Evolutionary conservation across 2,113 vertebrate genomes (phyloP).

Genomic region (Glaucidium brasilianum): DNA sequence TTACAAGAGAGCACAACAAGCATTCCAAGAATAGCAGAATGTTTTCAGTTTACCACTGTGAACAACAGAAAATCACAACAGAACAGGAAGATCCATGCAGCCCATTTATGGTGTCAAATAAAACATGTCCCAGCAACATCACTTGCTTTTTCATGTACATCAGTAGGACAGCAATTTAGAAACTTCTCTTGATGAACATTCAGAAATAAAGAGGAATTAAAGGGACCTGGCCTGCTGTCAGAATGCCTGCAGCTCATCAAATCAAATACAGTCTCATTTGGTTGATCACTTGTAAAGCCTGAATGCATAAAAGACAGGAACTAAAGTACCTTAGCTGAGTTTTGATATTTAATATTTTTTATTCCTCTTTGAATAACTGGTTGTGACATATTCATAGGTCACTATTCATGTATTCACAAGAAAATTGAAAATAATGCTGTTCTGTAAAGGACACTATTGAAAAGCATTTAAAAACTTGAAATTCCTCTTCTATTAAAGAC

Average conservation of each 20-base stretch:
- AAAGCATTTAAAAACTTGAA: neutral
- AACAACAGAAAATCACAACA: neutral
- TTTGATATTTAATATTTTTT: neutral
- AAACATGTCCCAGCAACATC: neutral
- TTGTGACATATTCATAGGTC: neutral
- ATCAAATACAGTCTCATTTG: neutral
- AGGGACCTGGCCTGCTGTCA: neutral
- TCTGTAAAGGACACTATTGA: neutral
- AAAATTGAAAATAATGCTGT: neutral
- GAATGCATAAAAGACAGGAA: neutral
- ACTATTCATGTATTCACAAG: neutral
- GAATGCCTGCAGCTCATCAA: neutral
- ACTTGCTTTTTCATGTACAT: neutral
- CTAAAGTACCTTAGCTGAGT: neutral
- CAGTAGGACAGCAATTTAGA: neutral
- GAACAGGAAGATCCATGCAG: neutral
- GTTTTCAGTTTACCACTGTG: neutral
- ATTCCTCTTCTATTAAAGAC: neutral
- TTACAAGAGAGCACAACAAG: neutral
- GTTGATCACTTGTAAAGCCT: neutral
- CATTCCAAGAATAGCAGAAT: neutral
- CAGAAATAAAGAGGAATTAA: neutral
- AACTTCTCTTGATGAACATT: neutral
- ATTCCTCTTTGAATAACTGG: neutral
- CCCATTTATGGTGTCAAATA: neutral